These are phyloP conservation scores for Quadroppia sp. DNA, from an alignment of 2,888 invertebrate species.

Conservation along the genomic window DNA sequence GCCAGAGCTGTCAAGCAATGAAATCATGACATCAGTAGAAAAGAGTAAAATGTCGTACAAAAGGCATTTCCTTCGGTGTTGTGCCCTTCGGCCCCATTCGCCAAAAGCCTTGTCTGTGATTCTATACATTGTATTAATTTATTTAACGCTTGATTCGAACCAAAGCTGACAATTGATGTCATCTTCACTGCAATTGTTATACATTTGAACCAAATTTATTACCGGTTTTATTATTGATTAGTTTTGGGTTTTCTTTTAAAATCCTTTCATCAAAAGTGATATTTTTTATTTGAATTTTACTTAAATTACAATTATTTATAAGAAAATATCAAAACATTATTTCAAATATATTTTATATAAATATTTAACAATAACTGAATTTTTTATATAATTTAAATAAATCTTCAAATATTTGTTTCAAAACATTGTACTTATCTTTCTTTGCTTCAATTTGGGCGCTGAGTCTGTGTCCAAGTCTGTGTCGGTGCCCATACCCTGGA, in stretches of 20 bases:
- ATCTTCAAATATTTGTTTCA: not conserved
- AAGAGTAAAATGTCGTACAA: constrained; percentile 12
- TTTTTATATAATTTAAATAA: not conserved
- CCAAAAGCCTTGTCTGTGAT: constrained; percentile 28
- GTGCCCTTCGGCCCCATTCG: not conserved
- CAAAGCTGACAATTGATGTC: constrained; percentile 8
- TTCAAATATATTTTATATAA: not conserved
- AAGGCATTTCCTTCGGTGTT: constrained; percentile 6
- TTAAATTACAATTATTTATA: not conserved
- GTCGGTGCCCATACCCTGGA: constrained; percentile 18
- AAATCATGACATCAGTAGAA: not conserved
- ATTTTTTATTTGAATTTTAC: constrained; percentile 4
- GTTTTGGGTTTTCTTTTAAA: not conserved
- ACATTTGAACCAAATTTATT: not conserved
- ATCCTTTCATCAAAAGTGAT: not conserved
- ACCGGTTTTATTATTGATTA: not conserved
- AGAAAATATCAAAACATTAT: not conserved
- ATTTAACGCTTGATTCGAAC: not conserved
- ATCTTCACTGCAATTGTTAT: not conserved
- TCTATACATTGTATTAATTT: not conserved
- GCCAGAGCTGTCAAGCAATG: constrained; percentile 11
- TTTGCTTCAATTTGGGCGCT: constrained; percentile 13
- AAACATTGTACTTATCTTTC: constrained; percentile 37
- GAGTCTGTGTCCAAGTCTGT: constrained; percentile 36
- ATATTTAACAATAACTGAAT: not conserved